Base-by-base conservation (phyloP, 2,113 vertebrate genomes). In the Dipodomys merriami region DNA sequence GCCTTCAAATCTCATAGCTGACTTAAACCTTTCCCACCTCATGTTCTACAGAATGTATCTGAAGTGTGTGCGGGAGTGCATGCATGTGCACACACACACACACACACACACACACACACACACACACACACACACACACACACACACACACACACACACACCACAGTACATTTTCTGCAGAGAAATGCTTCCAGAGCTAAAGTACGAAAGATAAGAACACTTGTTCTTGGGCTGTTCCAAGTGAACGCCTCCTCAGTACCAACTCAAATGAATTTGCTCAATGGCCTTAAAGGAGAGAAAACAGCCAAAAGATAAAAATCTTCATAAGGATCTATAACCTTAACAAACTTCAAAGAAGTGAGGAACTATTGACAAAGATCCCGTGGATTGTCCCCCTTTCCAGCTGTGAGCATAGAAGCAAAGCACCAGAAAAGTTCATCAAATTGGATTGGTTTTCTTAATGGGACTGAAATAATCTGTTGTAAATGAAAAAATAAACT, bases 171-270 rank as follows among this genome's bases (percentile, higher is more conserved):
- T 90, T 93, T 80, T 86, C 86, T 94, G 8, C 86, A 49, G 23
- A 95, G 79, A 91, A 88, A 83, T 69, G 39, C 46, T 95, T 39
- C 57, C 46, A 92, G 78, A 86, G 53, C 60, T 79, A 91, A 87
- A 92, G 12, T 11, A 84, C 67, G 53, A 85, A 94, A 93, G 84
- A 92, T 60, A 80, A 95, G 68, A 86, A 74, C 7, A 20, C 12
- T 90, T 60, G 3, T 89, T 92, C 72, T 77, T 84, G 39, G 30
- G n/a, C 44, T 68, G 30, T 81, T 91, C 62, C 83, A 93, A 49
- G 39, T 87, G 33, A 95, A 53, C 78, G 81, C 92, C 33, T 29
- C 68, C 35, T 85, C 11, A 27, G 39, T 22, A 30, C 6, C 0
- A 0, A 81, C 53, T 46, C 94, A 82, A 92, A 95, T 91, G 46